These are phyloP conservation scores for Piliocolobus tephrosceles DNA, from an alignment of 2,113 vertebrate species.

Conservation along the genomic window DNA sequence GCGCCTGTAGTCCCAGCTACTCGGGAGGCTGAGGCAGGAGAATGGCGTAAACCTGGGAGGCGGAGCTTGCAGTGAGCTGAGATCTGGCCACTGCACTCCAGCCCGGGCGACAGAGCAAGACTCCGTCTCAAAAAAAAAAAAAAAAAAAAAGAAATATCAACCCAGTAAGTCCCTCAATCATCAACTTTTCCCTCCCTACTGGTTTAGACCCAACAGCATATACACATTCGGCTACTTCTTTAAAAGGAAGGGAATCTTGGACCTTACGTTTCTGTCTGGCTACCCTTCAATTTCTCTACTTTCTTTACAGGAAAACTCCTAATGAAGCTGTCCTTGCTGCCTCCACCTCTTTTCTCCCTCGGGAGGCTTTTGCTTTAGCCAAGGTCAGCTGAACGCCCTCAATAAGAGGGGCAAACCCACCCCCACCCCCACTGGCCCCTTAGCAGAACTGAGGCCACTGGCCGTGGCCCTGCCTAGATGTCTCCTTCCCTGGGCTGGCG, in stretches of 20 bases:
- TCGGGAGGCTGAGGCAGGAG: too few relatives aligned
- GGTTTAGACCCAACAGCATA: background rate
- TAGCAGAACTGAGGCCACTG: too few relatives aligned
- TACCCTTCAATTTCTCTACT: background rate
- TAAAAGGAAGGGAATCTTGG: background rate
- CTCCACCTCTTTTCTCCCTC: background rate
- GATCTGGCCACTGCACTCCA: too few relatives aligned
- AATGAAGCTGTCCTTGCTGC: fast-evolving
- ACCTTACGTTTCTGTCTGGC: background rate
- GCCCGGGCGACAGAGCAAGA: too few relatives aligned
- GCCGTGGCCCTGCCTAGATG: fast-evolving
- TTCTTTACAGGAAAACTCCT: background rate
- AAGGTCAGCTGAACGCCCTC: background rate
- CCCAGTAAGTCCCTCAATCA: too few relatives aligned
- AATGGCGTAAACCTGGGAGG: too few relatives aligned
- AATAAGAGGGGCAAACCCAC: background rate
- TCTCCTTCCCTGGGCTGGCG: background rate
- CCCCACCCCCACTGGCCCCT: background rate
- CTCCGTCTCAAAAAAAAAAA: too few relatives aligned
- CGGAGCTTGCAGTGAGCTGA: too few relatives aligned
- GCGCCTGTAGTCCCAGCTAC: too few relatives aligned
- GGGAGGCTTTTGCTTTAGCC: background rate
- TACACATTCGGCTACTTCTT: background rate
- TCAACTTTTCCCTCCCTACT: background rate
- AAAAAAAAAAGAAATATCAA: too few relatives aligned